Evolutionary conservation across 2,113 vertebrate species (phyloP).

Genomic region (Clupea harengus): DNA sequence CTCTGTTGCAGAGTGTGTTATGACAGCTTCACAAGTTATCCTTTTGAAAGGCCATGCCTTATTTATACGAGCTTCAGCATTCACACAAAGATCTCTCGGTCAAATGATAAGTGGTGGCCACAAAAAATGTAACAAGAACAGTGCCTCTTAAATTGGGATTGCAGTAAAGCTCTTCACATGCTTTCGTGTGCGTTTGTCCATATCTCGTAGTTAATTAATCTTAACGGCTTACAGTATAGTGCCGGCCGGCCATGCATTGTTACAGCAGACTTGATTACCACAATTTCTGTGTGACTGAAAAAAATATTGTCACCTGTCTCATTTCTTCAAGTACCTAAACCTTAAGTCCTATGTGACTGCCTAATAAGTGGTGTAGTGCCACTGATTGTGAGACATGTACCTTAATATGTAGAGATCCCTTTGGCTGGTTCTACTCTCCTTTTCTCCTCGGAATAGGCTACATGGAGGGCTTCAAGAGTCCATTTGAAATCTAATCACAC

Average conservation of each 20-base stretch:
- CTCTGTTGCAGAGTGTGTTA: conserved; percentile 1
- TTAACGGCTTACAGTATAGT: background rate
- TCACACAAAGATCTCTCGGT: background rate
- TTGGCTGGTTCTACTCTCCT: background rate
- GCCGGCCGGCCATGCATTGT: background rate
- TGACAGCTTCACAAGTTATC: conserved; percentile 10
- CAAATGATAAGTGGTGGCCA: background rate
- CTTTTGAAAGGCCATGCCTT: background rate
- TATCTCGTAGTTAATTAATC: background rate
- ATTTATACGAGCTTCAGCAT: conserved; percentile 1
- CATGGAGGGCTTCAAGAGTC: background rate
- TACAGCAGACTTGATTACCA: background rate
- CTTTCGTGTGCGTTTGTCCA: background rate
- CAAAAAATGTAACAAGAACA: background rate
- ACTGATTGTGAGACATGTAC: too few species aligned
- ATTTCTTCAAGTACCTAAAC: background rate
- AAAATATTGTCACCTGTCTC: background rate
- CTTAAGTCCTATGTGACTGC: too few species aligned
- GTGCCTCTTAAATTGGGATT: background rate
- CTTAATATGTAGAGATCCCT: background rate
- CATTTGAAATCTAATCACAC: background rate
- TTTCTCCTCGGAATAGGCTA: background rate
- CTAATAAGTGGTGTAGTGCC: too few species aligned
- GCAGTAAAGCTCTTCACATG: background rate
- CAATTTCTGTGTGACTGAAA: background rate